phyloP scores from a whole-genome alignment of 1,140 invertebrate species.

The Galleria mellonella region DNA sequence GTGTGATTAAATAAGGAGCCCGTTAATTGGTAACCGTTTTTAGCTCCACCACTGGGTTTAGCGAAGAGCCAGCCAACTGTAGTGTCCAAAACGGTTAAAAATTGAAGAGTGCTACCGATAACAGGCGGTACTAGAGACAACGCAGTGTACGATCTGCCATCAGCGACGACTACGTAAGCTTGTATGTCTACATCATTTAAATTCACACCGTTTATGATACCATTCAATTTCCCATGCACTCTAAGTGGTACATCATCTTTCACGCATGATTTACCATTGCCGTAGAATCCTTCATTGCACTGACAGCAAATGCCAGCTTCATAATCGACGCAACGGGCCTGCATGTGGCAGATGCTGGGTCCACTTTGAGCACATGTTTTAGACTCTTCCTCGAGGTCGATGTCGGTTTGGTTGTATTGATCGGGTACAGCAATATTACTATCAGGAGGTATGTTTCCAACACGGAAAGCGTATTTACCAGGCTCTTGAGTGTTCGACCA shows the following conservation, averaged over 20 bases:
- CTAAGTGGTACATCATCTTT: constrained; percentile 86
- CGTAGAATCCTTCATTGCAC: constrained; percentile 87
- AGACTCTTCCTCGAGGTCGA: constrained; percentile 54
- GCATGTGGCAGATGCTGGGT: constrained; percentile 84
- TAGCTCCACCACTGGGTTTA: constrained; percentile 80
- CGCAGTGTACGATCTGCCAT: constrained; percentile 93
- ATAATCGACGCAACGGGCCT: constrained; percentile 89
- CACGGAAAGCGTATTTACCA: constrained; percentile 89
- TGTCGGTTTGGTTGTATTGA: constrained; percentile 62
- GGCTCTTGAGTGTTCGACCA: constrained; percentile 88
- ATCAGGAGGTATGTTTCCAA: constrained; percentile 79
- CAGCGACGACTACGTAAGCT: constrained; percentile 91
- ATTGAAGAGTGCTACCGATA: constrained; percentile 86
- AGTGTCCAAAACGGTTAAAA: constrained; percentile 85
- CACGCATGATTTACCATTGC: constrained; percentile 93
- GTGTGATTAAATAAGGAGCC: constrained; percentile 91
- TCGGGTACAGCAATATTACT: constrained; percentile 82
- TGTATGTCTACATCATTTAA: constrained; percentile 90
- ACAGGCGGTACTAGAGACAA: constrained; percentile 84
- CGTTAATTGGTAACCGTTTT: constrained; percentile 90
- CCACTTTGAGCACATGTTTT: constrained; percentile 75
- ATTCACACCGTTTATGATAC: constrained; percentile 84
- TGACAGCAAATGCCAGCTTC: constrained; percentile 90
- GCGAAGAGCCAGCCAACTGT: constrained; percentile 96
- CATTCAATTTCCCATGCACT: constrained; percentile 89